A percentile compares a stretch with the other conserved stretches of the same genome.
phyloP scores from a whole-genome alignment of 2,113 vertebrate genomes.

The Ifrita kowaldi region DNA sequence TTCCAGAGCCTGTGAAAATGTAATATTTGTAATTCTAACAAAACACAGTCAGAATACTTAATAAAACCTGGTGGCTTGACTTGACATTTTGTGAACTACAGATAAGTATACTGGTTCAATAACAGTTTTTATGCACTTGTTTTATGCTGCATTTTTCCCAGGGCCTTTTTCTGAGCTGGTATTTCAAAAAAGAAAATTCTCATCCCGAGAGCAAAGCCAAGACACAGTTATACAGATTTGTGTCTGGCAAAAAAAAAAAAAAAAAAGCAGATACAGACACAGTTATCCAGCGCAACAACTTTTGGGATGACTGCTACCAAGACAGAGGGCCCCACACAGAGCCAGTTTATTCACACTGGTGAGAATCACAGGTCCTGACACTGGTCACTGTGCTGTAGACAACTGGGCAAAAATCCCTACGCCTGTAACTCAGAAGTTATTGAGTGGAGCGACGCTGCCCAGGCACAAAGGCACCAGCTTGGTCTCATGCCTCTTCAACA shows the following conservation, averaged over 20 bases:
- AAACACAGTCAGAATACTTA: slow-evolving; percentile 17
- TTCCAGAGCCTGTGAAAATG: slow-evolving; percentile 6
- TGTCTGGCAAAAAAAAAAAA: neutral
- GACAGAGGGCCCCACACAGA: neutral
- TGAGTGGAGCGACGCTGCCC: neutral
- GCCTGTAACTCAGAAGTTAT: neutral
- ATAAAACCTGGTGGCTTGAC: slow-evolving; percentile 15
- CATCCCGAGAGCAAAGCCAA: neutral
- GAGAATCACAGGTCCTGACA: neutral
- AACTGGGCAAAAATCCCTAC: neutral
- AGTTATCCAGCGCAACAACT: neutral
- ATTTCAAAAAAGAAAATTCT: neutral
- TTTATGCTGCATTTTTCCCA: neutral
- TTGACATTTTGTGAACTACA: slow-evolving; percentile 42
- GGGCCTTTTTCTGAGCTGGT: neutral
- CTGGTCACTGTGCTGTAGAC: neutral
- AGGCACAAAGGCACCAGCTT: neutral
- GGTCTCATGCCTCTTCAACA: neutral
- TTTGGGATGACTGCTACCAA: neutral
- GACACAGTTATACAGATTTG: neutral
- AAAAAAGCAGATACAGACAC: neutral
- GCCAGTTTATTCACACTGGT: neutral
- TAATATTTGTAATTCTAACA: slow-evolving; percentile 53
- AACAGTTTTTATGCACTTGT: slow-evolving; percentile 6
- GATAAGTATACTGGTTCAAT: neutral